Percentiles rank a stretch among this genome's conserved stretches.
These are phyloP conservation scores for Lomographa bimaculata DNA, from an alignment of 2,888 invertebrate species.

Conservation along the genomic window DNA sequence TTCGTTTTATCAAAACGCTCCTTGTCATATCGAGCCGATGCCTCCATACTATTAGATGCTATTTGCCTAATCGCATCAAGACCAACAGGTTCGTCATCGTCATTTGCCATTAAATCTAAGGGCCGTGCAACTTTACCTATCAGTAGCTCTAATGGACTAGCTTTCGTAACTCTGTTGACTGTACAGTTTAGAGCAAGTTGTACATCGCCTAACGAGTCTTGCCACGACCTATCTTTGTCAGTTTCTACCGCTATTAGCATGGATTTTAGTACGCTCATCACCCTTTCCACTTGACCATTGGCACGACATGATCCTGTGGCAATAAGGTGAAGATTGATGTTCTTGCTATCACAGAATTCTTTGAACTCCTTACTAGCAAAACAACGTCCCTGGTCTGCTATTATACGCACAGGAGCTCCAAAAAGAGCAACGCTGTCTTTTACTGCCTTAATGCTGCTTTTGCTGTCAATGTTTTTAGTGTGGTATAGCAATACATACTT, in stretches of 20 bases:
- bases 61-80: not conserved
- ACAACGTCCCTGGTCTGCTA: no score
- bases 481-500: conserved; percentile 4
- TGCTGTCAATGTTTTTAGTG: not conserved
- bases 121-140: not conserved
- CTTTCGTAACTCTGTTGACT: no score
- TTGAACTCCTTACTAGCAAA: conserved; percentile 28
- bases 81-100: not conserved
- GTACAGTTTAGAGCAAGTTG: no score
- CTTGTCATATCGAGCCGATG: not conserved
- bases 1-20: not conserved
- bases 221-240: no score
- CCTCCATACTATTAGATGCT: not conserved
- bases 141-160: no score
- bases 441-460: not conserved
- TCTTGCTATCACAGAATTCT: conserved; percentile 19
- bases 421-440: no score
- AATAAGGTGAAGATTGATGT: conserved; percentile 32
- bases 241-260: no score
- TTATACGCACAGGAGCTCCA: no score
- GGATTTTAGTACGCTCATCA: no score
- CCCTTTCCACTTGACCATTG: conserved; percentile 34
- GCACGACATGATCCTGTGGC: conserved; percentile 33
- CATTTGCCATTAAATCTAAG: not conserved
- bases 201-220: no score